These are phyloP conservation scores for Drosophila recens DNA, from an alignment of 2,888 invertebrate genomes.

Conservation along the genomic window DNA sequence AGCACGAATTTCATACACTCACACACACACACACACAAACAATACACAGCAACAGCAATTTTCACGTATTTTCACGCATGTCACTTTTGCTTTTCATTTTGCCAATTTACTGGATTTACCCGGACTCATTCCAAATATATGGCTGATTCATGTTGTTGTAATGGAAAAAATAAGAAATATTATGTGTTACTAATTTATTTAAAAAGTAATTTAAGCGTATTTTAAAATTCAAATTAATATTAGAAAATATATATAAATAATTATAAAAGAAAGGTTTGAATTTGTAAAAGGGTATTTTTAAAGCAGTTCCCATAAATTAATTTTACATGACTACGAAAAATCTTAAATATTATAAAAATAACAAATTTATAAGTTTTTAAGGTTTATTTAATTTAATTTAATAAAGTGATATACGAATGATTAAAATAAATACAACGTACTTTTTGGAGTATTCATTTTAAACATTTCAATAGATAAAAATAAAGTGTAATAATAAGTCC, in stretches of 20 bases:
- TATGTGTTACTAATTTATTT: not conserved
- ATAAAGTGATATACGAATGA: not conserved
- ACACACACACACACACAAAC: not conserved
- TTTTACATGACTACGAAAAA: too few species aligned
- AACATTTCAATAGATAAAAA: too few species aligned
- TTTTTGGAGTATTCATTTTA: not conserved
- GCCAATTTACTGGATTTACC: conserved; percentile 40
- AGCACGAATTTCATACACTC: conserved; percentile 15
- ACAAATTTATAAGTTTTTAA: too few species aligned
- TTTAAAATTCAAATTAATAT: not conserved
- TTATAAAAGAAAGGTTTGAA: not conserved
- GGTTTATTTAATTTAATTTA: not conserved
- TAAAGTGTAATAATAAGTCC: too few species aligned
- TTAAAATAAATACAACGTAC: not conserved
- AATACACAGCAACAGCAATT: conserved; percentile 55
- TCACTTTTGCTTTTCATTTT: conserved; percentile 66
- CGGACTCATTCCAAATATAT: not conserved
- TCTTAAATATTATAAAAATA: too few species aligned
- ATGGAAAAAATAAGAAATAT: not conserved
- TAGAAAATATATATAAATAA: too few species aligned
- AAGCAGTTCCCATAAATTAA: too few species aligned
- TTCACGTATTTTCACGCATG: conserved; percentile 73
- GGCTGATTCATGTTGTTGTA: conserved; percentile 8
- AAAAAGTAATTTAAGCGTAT: too few species aligned
- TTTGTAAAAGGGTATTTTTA: not conserved